Base-by-base conservation (phyloP, 2,888 invertebrate genomes). In the Chrysopilus asiliformis region DNA sequence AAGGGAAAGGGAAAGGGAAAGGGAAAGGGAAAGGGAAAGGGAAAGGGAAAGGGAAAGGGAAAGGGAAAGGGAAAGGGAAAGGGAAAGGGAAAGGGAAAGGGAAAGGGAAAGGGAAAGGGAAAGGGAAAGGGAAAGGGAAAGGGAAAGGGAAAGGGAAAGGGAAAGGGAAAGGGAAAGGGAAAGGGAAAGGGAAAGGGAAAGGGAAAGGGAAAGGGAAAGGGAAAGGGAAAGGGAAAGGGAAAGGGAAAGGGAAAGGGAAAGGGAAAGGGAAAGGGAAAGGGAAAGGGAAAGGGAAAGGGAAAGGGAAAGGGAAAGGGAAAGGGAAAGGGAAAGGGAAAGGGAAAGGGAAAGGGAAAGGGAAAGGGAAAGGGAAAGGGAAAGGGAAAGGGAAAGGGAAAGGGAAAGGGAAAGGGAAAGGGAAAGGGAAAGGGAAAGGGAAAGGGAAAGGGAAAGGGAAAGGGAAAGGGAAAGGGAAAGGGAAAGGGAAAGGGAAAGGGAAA, bases 401-500 rank as follows among this genome's bases (percentile, higher is more conserved):
- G 12, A 28, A 12, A 28, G 28, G 14, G 12, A 28, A 7, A 12
- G 7, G 14, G 12, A n/a, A 7, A 7, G 12, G 12, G 22, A 32
- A 24, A 26, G 18, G 33, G 10, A 9, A 13, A 10, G 17, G 27
- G 15, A 34, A 18, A 34, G 18, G 34, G 24, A 22, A 24, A 33
- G 24, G n/a, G 10, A 14, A 33, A 15, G n/a, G 14, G 24, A 15
- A 8, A 8, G 24, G 32, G 3, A 20, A 15, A 16, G 25, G 17
- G 25, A 26, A 13, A 12, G 18, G 18, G 14, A 17, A 3, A 12
- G 13, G 32, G 22, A 8, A 17, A 34, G 14, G 18, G 26, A 25
- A 26, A 34, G 16, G 19, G n/a, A 15, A 25, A n/a, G 10, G 36
- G 32, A 38, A 31, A 25, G 31, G 30, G 30, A 15, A 18, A 9